Conservation (phyloP, 2,797 vertebrate genomes). For the Chlorospingus semifuscus region DNA sequence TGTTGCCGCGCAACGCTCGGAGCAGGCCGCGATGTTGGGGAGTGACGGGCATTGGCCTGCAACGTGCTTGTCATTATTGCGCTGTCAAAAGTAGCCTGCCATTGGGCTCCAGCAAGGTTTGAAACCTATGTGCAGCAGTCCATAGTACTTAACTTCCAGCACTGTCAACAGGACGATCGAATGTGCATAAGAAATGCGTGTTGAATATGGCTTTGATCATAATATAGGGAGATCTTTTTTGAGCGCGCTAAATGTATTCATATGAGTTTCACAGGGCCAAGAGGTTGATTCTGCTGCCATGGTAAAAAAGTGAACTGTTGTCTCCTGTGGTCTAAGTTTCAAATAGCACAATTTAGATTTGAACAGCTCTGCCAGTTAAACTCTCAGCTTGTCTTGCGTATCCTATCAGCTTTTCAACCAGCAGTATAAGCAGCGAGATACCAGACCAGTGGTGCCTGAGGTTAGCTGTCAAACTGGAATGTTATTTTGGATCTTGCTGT, state of each 20-base stretch:
- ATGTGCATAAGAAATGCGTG: conserved; percentile 81
- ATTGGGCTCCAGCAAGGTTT: conserved; percentile 81
- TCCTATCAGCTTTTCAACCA: conserved; percentile 57
- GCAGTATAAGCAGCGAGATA: conserved; percentile 30
- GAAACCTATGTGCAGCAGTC: conserved; percentile 88
- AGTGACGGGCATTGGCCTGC: conserved; percentile 88
- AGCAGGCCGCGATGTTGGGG: conserved; percentile 72
- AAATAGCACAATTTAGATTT: conserved; percentile 68
- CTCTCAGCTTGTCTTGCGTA: conserved; percentile 57
- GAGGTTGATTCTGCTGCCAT: conserved; percentile 70
- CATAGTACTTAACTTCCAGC: conserved; percentile 85
- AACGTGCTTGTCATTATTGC: conserved; percentile 88
- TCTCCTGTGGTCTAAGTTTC: conserved; percentile 80
- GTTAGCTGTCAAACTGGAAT: conserved; percentile 79
- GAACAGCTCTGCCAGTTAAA: conserved; percentile 77
- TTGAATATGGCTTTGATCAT: conserved; percentile 75
- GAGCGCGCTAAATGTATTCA: conserved; percentile 63
- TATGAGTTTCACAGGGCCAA: conserved; percentile 62
- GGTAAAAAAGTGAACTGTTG: conserved; percentile 69
- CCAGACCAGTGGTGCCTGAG: conserved; percentile 67
- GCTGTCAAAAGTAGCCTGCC: conserved; percentile 86
- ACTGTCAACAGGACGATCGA: conserved; percentile 89
- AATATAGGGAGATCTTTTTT: conserved; percentile 78
- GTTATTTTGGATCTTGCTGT: conserved; percentile 79
- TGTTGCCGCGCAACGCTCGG: conserved; percentile 70